Evolutionary conservation across 2,888 invertebrate species (phyloP), one percentile per base, ranked within the genome.

Genomic region (Ditula angustiorana): DNA sequence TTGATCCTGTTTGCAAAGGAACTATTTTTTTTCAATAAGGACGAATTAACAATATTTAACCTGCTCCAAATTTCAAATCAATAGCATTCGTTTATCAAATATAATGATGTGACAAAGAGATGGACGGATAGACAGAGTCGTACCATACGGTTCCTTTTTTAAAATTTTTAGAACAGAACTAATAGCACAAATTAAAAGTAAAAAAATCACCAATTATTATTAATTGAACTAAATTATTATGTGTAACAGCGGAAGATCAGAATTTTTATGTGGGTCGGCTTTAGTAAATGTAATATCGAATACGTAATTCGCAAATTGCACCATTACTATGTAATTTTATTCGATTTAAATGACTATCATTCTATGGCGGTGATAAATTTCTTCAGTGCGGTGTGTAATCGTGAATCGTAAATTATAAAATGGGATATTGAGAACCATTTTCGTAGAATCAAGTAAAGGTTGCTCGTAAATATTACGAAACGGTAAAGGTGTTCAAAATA

Each of bases 281-380:
- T 61, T 30, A 55, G 52, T 77, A 80, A 56, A 72, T 74, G 67
- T 71, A 74, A 68, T 61, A 73, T 68, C 64, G 60, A 69, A 69
- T 73, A 70, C 69, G 72, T 74, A 74, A 78, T 82, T 78, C 79
- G 69, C 75, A 80, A 80, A 74, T 66, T 71, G 64, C 71, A 72
- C 71, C 70, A 67, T 62, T 65, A 67, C 56, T 64, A 63, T 68
- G 74, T 78, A 81, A 81, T 82, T 74, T 74, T 72, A 71, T 75
- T 73, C 71, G 76, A 85, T 82, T 81, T 82, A 79, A 83, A 80
- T 80, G 80, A 81, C 74, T 70, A 76, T 75, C 67, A 76, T 75
- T 53, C 41, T 30, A 37, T 19, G 74, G 74, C 72, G 72, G 77
- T 77, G 74, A 81, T 80, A 76, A 74, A 80, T 79, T 79, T 81